Evolutionary conservation across 2,113 vertebrate species (phyloP).

Genomic region (Reinhardtius hippoglossoides): DNA sequence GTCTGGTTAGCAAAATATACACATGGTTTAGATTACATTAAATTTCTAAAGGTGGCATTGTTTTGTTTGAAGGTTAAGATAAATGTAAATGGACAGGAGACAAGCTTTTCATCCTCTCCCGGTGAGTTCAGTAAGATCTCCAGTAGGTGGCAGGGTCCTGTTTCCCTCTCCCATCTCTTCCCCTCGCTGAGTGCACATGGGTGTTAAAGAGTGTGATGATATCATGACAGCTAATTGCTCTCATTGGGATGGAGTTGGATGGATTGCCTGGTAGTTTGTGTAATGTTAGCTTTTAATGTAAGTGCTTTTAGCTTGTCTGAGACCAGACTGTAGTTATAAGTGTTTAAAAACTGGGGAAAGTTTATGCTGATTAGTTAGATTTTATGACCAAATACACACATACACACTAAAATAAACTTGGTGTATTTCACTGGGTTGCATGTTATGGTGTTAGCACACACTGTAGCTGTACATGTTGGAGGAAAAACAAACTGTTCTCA

Average conservation of each 20-base stretch:
- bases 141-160: constrained; percentile 85
- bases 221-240: constrained; percentile 80
- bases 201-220: constrained; percentile 74
- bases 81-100: background rate
- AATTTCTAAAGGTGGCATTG: background rate
- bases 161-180: constrained; percentile 53
- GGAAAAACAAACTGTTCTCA: constrained; percentile 35
- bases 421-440: constrained; percentile 10
- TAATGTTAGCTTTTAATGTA: constrained; percentile 68
- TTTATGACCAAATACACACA: constrained; percentile 15
- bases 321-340: constrained; percentile 50
- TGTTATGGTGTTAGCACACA: constrained; percentile 2
- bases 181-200: constrained; percentile 56
- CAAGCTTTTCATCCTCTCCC: background rate
- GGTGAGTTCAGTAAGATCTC: constrained; percentile 67
- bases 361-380: constrained; percentile 28
- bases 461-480: background rate
- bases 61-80: background rate
- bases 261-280: constrained; percentile 65
- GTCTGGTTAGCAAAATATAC: constrained; percentile 7
- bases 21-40: background rate
- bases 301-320: constrained; percentile 62
- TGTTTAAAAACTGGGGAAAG: constrained; percentile 47
- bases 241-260: constrained; percentile 72
- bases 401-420: background rate